These are phyloP conservation scores for Amyelois transitella DNA, from an alignment of 1,140 invertebrate species.

Conservation along the genomic window DNA sequence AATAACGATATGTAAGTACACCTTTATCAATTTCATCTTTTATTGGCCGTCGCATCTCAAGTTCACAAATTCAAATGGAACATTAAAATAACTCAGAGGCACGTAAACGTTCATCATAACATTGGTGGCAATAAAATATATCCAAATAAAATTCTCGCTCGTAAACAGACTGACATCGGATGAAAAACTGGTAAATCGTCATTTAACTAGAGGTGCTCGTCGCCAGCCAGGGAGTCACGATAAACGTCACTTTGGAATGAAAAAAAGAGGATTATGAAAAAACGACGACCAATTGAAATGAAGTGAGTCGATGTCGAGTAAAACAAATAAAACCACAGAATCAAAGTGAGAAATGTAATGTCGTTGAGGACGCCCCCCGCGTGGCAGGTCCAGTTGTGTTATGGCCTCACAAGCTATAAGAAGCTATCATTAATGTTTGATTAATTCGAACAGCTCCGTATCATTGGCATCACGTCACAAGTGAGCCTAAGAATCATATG, in stretches of 20 bases:
- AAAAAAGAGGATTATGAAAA: conserved; percentile 55
- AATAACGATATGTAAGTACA: conserved; percentile 2
- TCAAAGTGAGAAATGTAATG: conserved; percentile 65
- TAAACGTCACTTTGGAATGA: conserved; percentile 67
- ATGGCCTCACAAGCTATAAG: conserved; percentile 18
- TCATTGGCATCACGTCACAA: conserved; percentile 49
- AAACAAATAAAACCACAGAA: conserved; percentile 52
- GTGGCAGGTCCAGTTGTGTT: conserved; percentile 15
- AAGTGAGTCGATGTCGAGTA: conserved; percentile 47
- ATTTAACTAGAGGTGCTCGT: conserved; percentile 44
- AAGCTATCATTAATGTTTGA: conserved; percentile 54
- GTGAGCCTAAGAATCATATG: conserved; percentile 39
- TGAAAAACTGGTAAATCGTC: conserved; percentile 60
- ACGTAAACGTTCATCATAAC: conserved; percentile 58
- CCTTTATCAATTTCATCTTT: conserved; percentile 32
- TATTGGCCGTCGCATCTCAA: conserved; percentile 25
- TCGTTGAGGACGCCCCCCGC: conserved; percentile 44
- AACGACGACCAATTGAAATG: conserved; percentile 47
- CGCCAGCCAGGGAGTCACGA: conserved; percentile 53
- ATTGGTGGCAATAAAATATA: conserved; percentile 60
- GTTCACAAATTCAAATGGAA: conserved; percentile 35
- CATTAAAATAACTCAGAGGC: conserved; percentile 45
- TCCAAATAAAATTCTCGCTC: conserved; percentile 59
- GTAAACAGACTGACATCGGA: conserved; percentile 62
- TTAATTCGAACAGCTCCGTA: conserved; percentile 46